Conservation (phyloP, 2,888 invertebrate genomes). For the Dasysyrphus tricinctus region DNA sequence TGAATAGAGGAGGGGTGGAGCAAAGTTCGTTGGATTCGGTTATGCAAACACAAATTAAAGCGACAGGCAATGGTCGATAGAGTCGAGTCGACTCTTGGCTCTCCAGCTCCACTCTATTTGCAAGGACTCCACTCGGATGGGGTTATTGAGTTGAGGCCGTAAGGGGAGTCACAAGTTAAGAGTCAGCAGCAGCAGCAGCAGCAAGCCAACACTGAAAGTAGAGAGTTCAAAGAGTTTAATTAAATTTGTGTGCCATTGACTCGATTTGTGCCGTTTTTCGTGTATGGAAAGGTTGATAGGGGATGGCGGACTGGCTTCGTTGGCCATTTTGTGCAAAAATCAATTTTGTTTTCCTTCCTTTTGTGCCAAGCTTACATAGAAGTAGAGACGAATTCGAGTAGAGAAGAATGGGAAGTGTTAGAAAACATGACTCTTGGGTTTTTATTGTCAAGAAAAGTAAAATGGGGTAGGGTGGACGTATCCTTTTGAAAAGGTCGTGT, state of each 20-base stretch:
- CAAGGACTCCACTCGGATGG: conserved; percentile 27
- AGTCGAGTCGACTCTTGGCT: conserved; percentile 19
- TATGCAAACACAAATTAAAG: conserved; percentile 75
- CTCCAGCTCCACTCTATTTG: conserved; percentile 15
- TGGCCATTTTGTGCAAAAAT: conserved; percentile 73
- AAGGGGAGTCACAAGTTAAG: conserved; percentile 60
- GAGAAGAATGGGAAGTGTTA: conserved; percentile 45
- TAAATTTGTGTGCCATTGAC: conserved; percentile 74
- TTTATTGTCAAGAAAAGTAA: conserved; percentile 61
- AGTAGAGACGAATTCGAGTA: conserved; percentile 15
- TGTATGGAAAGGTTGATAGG: conserved; percentile 24
- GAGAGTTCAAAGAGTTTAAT: conserved; percentile 73
- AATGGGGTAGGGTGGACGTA: conserved; percentile 17
- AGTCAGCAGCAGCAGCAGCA: conserved; percentile 53
- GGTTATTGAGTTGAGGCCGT: conserved; percentile 36
- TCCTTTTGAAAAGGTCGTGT: conserved; percentile 41
- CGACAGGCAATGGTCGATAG: conserved; percentile 63
- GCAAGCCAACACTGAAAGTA: conserved; percentile 35
- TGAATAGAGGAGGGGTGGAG: not conserved
- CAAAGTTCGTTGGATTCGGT: conserved; percentile 57
- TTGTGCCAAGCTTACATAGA: conserved; percentile 32
- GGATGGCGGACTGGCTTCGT: conserved; percentile 26
- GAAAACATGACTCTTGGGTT: conserved; percentile 66
- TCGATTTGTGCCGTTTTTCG: conserved; percentile 61
- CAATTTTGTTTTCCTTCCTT: conserved; percentile 69